phyloP scores from a whole-genome alignment of 2,888 invertebrate species.

The Calameuta filiformis region DNA sequence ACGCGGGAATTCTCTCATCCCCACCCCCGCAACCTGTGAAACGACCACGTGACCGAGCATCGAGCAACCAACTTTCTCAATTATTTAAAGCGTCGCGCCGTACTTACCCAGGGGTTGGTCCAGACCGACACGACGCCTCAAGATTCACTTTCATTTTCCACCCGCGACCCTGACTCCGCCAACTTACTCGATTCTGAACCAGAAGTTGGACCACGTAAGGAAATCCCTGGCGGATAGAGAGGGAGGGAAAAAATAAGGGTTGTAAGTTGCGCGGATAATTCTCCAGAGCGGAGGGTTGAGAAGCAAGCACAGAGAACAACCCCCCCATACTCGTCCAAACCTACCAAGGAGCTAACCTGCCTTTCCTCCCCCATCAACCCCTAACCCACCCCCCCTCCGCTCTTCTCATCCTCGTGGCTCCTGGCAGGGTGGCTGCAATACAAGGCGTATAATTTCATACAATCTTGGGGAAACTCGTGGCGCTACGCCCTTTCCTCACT shows the following conservation, averaged over 20 bases:
- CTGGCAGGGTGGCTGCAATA: slow-evolving; percentile 38
- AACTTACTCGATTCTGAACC: not conserved
- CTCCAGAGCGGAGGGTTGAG: slow-evolving; percentile 34
- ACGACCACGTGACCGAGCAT: not conserved
- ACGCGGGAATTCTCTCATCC: not conserved
- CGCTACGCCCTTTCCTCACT: slow-evolving; percentile 16
- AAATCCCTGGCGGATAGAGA: slow-evolving; percentile 36
- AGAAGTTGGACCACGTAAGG: not conserved
- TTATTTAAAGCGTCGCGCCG: slow-evolving; percentile 54
- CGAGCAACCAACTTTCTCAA: slow-evolving; percentile 32
- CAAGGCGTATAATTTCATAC: slow-evolving; percentile 57
- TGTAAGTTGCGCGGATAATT: slow-evolving; percentile 55
- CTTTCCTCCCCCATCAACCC: not conserved
- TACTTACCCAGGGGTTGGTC: slow-evolving; percentile 33
- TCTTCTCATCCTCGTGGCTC: not conserved
- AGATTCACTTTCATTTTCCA: slow-evolving; percentile 55
- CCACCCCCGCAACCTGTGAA: not conserved
- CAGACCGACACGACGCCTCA: slow-evolving; percentile 47
- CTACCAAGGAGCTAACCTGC: not conserved
- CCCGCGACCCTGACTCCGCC: slow-evolving; percentile 11
- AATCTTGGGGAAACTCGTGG: slow-evolving; percentile 49
- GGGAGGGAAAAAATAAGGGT: slow-evolving; percentile 42
- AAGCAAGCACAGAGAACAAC: not conserved
- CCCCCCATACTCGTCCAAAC: not conserved
- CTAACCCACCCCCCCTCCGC: not conserved